A percentile compares a stretch with the other conserved stretches of the same genome.
Conservation (phyloP, 2,888 invertebrate species). For the Reticulitermes lucifugus region DNA sequence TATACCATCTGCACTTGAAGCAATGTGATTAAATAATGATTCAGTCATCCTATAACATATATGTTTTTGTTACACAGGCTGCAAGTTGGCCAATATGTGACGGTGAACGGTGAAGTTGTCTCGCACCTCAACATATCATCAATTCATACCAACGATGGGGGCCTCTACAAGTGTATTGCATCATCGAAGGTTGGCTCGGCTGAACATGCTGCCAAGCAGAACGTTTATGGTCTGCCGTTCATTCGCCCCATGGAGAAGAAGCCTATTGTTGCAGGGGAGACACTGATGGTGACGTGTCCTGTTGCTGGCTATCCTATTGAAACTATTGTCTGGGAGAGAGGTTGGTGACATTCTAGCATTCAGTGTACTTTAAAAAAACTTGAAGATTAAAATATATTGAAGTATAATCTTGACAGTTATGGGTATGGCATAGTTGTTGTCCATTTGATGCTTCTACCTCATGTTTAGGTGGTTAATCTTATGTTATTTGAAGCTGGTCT, state of each 20-base stretch:
- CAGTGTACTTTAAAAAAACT: neutral
- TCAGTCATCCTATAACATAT: neutral
- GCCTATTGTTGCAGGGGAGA: constrained; percentile 92
- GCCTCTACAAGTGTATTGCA: constrained; percentile 89
- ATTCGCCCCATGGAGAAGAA: constrained; percentile 93
- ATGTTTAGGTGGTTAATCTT: too few species aligned
- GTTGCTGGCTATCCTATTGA: constrained; percentile 96
- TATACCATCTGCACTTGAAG: neutral
- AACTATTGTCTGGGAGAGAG: constrained; percentile 95
- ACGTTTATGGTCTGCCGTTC: constrained; percentile 91
- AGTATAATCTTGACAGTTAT: too few species aligned
- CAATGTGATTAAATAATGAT: neutral
- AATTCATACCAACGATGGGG: constrained; percentile 92
- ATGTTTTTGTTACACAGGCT: constrained; percentile 55
- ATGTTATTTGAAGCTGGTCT: too few species aligned
- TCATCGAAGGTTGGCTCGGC: constrained; percentile 80
- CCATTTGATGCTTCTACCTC: too few species aligned
- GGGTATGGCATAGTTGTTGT: too few species aligned
- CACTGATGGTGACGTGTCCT: constrained; percentile 89
- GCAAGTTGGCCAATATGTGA: constrained; percentile 62
- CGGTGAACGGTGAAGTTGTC: constrained; percentile 77
- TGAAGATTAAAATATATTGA: neutral
- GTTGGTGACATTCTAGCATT: constrained; percentile 63
- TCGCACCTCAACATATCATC: constrained; percentile 91
- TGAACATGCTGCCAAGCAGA: constrained; percentile 86